Evolutionary conservation across 2,797 vertebrate genomes (phyloP).

Genomic region (Myiotriccus ornatus): DNA sequence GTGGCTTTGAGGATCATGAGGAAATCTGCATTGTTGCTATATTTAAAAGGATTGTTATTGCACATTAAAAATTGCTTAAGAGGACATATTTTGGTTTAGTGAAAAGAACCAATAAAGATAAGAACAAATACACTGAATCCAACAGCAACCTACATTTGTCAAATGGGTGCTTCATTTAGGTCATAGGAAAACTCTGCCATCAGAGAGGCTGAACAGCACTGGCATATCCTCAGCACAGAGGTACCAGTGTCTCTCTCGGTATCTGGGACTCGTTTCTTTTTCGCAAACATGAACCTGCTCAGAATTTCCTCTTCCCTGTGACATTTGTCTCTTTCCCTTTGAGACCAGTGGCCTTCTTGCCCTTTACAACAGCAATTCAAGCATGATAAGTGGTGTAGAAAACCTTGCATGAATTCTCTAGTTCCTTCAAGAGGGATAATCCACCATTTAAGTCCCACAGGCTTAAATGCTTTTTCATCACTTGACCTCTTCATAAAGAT

Average conservation of each 20-base stretch:
- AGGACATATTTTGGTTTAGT: neutral
- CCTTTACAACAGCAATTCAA: neutral
- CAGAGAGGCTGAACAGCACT: neutral
- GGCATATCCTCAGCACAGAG: neutral
- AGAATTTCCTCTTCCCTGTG: neutral
- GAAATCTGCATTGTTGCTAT: neutral
- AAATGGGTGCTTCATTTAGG: neutral
- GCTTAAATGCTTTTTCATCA: slow-evolving; percentile 20
- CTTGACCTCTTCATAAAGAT: slow-evolving; percentile 32
- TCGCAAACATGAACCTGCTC: neutral
- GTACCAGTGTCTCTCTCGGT: neutral
- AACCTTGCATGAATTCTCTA: neutral
- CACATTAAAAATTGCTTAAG: neutral
- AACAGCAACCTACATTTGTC: neutral
- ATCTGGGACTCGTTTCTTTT: neutral
- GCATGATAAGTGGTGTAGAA: neutral
- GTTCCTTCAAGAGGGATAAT: neutral
- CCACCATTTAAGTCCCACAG: neutral
- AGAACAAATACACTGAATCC: neutral
- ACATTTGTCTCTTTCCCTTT: neutral
- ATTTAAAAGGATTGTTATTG: neutral
- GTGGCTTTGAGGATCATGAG: neutral
- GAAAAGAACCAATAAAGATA: neutral
- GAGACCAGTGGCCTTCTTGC: neutral
- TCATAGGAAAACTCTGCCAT: neutral